Conservation (phyloP, 1,140 invertebrate genomes). For the Mya arenaria region DNA sequence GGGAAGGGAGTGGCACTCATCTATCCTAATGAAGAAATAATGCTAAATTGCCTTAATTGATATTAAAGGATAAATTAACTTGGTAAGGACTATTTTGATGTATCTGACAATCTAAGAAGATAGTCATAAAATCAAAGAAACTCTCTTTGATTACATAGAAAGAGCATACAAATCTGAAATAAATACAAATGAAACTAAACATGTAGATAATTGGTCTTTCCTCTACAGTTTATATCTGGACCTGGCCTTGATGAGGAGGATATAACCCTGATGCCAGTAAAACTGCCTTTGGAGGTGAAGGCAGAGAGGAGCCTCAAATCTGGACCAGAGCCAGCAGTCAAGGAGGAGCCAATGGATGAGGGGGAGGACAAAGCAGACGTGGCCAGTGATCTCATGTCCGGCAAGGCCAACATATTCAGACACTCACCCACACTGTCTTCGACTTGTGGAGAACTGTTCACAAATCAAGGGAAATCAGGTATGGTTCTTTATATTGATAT, state of each 20-base stretch:
- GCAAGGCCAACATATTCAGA: conserved; percentile 1
- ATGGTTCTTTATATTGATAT: too few species aligned
- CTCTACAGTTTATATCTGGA: conserved; percentile 34
- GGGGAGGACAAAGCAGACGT: conserved; percentile 2
- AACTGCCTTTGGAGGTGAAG: conserved; percentile 41
- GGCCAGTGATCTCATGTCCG: neutral
- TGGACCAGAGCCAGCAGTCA: conserved; percentile 20
- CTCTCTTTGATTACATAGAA: too few species aligned
- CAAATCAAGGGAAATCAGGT: conserved; percentile 37
- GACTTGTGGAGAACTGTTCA: conserved; percentile 40
- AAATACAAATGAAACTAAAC: too few species aligned
- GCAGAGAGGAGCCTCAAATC: neutral
- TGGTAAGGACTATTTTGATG: too few species aligned
- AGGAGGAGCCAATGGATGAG: conserved; percentile 41
- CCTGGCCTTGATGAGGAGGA: conserved; percentile 32
- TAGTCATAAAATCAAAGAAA: too few species aligned
- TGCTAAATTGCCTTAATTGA: too few species aligned
- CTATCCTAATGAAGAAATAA: too few species aligned
- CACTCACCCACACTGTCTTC: neutral
- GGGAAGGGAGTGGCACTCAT: too few species aligned
- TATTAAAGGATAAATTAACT: too few species aligned
- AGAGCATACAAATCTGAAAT: too few species aligned
- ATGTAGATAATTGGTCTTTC: neutral
- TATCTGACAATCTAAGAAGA: too few species aligned
- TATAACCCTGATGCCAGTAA: conserved; percentile 36